Evolutionary conservation across 2,888 invertebrate genomes (phyloP).

Genomic region (Trilocha varians): DNA sequence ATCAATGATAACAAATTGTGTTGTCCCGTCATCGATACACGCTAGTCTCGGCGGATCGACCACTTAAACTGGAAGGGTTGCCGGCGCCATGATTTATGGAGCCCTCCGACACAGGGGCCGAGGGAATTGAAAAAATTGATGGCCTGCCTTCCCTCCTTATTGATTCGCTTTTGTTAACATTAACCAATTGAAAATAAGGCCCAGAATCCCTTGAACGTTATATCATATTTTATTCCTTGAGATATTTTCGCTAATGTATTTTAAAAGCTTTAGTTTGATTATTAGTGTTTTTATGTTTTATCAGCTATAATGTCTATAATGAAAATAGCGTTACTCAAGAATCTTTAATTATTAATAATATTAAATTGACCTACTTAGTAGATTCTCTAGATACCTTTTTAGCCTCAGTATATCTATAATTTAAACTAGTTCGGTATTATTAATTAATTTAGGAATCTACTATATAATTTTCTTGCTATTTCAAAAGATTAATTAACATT

Average conservation of each 20-base stretch:
- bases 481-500: no score
- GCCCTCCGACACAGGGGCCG: not conserved
- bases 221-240: not conserved
- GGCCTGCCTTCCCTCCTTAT: not conserved
- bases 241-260: not conserved
- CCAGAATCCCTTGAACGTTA: not conserved
- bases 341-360: not conserved
- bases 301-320: not conserved
- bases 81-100: not conserved
- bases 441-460: no score
- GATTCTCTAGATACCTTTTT: no score
- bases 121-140: not conserved
- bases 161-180: not conserved
- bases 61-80: not conserved
- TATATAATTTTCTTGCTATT: no score
- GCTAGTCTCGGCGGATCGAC: not conserved
- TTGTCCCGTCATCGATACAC: not conserved
- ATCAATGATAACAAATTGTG: not conserved
- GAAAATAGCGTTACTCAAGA: not conserved
- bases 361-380: no score
- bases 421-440: no score
- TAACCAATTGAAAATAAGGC: not conserved
- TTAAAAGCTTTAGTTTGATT: not conserved
- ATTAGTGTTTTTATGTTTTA: not conserved
- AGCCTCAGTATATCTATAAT: no score